Base-by-base conservation (phyloP, 1,140 invertebrate genomes). In the Drosophila albomicans region DNA sequence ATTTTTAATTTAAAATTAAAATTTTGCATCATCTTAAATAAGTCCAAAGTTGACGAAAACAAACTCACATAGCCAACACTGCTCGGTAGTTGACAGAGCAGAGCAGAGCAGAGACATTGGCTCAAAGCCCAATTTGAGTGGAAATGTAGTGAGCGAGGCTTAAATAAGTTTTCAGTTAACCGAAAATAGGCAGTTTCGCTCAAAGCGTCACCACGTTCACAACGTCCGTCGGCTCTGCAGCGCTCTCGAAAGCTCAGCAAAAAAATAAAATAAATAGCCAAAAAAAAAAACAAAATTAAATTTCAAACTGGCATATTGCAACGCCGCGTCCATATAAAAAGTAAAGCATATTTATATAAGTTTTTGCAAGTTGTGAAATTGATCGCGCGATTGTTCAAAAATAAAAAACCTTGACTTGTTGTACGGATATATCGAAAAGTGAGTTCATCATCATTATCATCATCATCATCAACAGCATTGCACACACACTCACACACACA, bases 121-220 rank as follows among this genome's bases (percentile, higher is more conserved):
- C 85, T 81, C 70, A 81, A 59, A 65, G 67, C 62, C 41, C 20
- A 62, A 54, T 10, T 73, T 52, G 75, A 78, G 75, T 74, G 69
- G 38, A 69, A 88, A 61, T 38, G 46, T 41, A 41, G 43, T 73
- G 80, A 82, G 74, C 85, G 81, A 43, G 86, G 81, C 79, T 91
- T 91, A 91, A 91, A 91, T 89, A 91, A 77, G 78, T 82, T 89
- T 91, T 91, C 89, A 91, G 77, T 64, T 67, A 73, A 16, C 59
- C 82, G 63, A 69, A 91, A 89, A 81, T 65, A 45, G 73, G 57
- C 82, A 91, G 89, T 91, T 91, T 79, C 85, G 81, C 89, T 82
- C 77, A 88, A 86, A 82, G 79, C 89, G 81, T 88, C 68, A 67
- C 65, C 79, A 80, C 85, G 82, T 86, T 85, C 78, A 91, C 89